These are phyloP conservation scores for Fundulus diaphanus DNA, from an alignment of 2,797 vertebrate species.

Conservation along the genomic window DNA sequence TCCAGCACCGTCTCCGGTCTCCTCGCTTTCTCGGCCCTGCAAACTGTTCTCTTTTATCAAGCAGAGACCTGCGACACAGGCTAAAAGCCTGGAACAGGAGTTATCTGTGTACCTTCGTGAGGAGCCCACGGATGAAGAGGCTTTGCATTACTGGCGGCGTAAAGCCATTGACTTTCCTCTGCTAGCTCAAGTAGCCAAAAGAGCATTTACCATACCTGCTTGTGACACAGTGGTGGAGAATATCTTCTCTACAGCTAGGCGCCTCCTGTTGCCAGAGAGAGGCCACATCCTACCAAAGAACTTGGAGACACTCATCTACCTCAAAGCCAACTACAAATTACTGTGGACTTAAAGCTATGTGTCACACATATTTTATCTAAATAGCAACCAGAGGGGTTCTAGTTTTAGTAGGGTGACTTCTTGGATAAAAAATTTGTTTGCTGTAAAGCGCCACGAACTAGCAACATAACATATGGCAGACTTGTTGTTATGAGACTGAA, in stretches of 20 bases:
- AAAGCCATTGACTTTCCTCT: conserved; percentile 85
- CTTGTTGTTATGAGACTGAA: conserved; percentile 28
- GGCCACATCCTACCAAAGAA: conserved; percentile 81
- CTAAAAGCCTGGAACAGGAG: conserved; percentile 85
- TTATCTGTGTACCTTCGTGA: conserved; percentile 81
- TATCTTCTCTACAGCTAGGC: conserved; percentile 77
- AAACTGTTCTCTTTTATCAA: conserved; percentile 87
- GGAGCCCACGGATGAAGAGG: conserved; percentile 85
- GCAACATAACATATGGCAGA: conserved; percentile 22
- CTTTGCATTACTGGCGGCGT: conserved; percentile 85
- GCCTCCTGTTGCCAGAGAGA: conserved; percentile 69
- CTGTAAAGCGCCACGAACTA: conserved; percentile 27
- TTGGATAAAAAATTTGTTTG: conserved; percentile 42
- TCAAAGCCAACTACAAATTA: conserved; percentile 84
- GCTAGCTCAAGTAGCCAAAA: conserved; percentile 83
- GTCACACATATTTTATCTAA: conserved; percentile 16
- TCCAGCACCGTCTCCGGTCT: conserved; percentile 60
- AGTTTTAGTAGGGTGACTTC: conserved; percentile 23
- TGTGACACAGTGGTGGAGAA: conserved; percentile 78
- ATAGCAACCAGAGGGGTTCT: conserved; percentile 34
- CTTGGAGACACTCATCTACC: conserved; percentile 84
- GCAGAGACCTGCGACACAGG: conserved; percentile 82
- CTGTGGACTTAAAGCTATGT: conserved; percentile 75
- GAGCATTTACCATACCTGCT: conserved; percentile 82
- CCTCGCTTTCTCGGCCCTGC: conserved; percentile 80